Percentiles rank a stretch among this genome's conserved stretches.
Evolutionary conservation across 2,888 invertebrate genomes (phyloP).

Genomic region (Gonocerus acuteangulatus): DNA sequence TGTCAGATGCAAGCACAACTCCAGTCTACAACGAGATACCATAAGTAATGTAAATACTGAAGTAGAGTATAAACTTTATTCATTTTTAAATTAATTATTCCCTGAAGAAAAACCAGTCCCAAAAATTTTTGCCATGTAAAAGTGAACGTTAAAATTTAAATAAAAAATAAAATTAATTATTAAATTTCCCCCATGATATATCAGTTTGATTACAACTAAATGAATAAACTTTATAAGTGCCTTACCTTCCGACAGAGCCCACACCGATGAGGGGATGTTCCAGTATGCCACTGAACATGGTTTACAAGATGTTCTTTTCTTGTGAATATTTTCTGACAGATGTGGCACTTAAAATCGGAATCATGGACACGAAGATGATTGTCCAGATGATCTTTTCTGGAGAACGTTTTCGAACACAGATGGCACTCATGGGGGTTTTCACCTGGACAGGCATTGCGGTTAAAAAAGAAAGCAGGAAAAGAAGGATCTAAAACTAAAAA

Average conservation of each 20-base stretch:
- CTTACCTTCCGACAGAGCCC: slow-evolving; percentile 62
- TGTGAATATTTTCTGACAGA: slow-evolving; percentile 63
- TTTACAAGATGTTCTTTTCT: slow-evolving; percentile 65
- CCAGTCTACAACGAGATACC: no score
- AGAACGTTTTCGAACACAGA: slow-evolving; percentile 42
- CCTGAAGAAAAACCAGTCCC: no score
- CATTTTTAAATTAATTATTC: no score
- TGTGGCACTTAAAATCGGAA: slow-evolving; percentile 42
- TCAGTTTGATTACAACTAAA: no score
- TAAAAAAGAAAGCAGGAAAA: neutral
- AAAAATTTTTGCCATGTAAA: no score
- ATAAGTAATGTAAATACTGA: no score
- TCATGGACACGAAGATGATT: slow-evolving; percentile 42
- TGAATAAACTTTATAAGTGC: neutral
- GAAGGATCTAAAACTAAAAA: neutral
- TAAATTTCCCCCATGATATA: no score
- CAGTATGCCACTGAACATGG: slow-evolving; percentile 51
- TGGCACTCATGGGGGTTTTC: slow-evolving; percentile 40
- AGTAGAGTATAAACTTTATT: no score
- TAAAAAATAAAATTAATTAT: no score
- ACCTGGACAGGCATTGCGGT: slow-evolving; percentile 40
- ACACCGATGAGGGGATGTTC: slow-evolving; percentile 57
- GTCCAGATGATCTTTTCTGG: slow-evolving; percentile 42
- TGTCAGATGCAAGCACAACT: no score
- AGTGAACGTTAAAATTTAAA: no score